Evolutionary conservation across 30 jellyfish, hydroid and myxozoan genomes (phyloP), one percentile per base, ranked within the genome.

Genomic region (Aurelia aurita complex sp. Pacific): DNA sequence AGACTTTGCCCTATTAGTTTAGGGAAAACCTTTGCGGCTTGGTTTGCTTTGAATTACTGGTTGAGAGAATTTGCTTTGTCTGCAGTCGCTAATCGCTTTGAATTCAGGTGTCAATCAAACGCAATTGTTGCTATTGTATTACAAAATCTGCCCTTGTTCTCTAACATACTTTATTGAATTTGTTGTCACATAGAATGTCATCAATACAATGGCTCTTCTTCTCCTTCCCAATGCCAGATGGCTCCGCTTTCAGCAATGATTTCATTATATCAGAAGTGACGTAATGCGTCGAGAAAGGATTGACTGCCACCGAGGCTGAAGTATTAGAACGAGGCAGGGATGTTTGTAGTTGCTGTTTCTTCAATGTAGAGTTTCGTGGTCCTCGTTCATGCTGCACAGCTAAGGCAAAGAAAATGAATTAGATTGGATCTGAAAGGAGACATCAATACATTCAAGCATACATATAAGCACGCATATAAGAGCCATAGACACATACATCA

Each of bases 301-400:
- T 86, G 4, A 53, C 86, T 76, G 90, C 34, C 57, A 77, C 15
- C 14, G 96, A 74, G 70, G 81, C 52, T 65, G 89, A 34, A 2
- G 57, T 18, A 52, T 32, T 69, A 35, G 83, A 46, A 17, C 19
- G 59, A 16, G 90, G 51, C 29, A 50, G 54, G 12, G 89, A 43
- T 10, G 92, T 66, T 57, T 61, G 77, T 29, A 74, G 76, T 5
- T 86, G 89, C 34, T 73, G 98, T 59, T 91, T 91, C 59, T 94
- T 90, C 76, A 91, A 43, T 11, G 98, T 92, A 13, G 98, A 86
- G 52, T 81, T 86, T 19, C 98, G 67, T 15, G 98, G 98, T 10
- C 98, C 98, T 12, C 98, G 91, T 64, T 92, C 98, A 62, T 92
- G 98, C 72, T 92, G 98, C 17, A 92, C 98, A 36, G 98, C 98